A percentile compares a stretch with the other conserved stretches of the same genome.
These are phyloP conservation scores for Mastigias papua DNA, from an alignment of 30 jellyfish, hydroid and myxozoan species.

Conservation along the genomic window DNA sequence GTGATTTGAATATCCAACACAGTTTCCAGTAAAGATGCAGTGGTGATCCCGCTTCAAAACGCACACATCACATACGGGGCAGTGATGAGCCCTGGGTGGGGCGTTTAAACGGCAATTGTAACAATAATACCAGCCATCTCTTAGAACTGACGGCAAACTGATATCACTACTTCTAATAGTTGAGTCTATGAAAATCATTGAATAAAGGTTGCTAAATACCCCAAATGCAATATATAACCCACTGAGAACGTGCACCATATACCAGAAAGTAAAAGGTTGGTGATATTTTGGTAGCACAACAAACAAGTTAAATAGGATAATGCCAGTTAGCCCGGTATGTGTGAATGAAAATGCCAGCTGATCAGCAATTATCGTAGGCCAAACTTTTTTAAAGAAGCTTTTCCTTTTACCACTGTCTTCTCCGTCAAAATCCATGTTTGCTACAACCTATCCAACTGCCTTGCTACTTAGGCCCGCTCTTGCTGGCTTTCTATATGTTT, in stretches of 20 bases:
- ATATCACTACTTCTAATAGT: constrained; percentile 58
- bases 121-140: constrained; percentile 91
- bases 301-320: constrained; percentile 71
- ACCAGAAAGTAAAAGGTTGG: constrained; percentile 79
- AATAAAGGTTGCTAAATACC: constrained; percentile 80
- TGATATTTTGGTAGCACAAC: constrained; percentile 87
- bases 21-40: constrained; percentile 92
- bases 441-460: not conserved
- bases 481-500: not conserved
- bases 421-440: constrained; percentile 23
- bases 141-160: constrained; percentile 88
- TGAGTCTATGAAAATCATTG: constrained; percentile 75
- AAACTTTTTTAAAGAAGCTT: constrained; percentile 57
- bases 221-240: constrained; percentile 78
- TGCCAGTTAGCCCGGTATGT: constrained; percentile 83
- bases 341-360: constrained; percentile 89
- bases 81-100: constrained; percentile 97
- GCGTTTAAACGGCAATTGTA: constrained; percentile 89
- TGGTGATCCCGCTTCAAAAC: constrained; percentile 94
- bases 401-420: constrained; percentile 2
- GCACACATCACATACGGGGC: constrained; percentile 91
- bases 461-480: not conserved
- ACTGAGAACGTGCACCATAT: constrained; percentile 51
- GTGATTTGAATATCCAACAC: constrained; percentile 90
- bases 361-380: constrained; percentile 85